These are phyloP conservation scores for Nothocercus nigrocapillus DNA, from an alignment of 2,113 vertebrate genomes.

Conservation along the genomic window DNA sequence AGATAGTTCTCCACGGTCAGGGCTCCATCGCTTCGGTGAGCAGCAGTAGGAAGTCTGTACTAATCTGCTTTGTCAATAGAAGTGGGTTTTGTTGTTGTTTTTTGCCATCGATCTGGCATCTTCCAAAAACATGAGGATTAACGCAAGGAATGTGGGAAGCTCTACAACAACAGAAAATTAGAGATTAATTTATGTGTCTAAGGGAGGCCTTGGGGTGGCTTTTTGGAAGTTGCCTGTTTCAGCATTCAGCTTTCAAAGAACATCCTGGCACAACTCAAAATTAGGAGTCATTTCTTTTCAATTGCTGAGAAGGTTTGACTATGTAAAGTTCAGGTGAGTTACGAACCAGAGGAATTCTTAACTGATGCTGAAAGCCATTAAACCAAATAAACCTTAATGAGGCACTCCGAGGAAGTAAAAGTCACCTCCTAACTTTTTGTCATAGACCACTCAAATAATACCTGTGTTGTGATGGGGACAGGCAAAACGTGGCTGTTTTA, in stretches of 20 bases:
- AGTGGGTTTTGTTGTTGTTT: neutral
- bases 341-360: neutral
- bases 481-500: neutral
- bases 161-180: neutral
- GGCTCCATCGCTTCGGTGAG: neutral
- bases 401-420: neutral
- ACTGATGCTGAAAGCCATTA: neutral
- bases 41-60: neutral
- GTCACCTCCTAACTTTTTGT: fast-evolving
- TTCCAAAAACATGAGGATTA: neutral
- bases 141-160: neutral
- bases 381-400: neutral
- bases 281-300: neutral
- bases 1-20: fast-evolving
- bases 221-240: neutral
- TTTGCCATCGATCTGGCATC: neutral
- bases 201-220: neutral
- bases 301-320: neutral
- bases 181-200: neutral
- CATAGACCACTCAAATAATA: neutral
- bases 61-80: neutral
- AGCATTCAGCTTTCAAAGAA: neutral
- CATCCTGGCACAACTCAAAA: neutral
- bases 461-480: neutral
- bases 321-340: neutral